phyloP scores from a whole-genome alignment of 2,888 invertebrate species.

The Standfussiana lucernea region DNA sequence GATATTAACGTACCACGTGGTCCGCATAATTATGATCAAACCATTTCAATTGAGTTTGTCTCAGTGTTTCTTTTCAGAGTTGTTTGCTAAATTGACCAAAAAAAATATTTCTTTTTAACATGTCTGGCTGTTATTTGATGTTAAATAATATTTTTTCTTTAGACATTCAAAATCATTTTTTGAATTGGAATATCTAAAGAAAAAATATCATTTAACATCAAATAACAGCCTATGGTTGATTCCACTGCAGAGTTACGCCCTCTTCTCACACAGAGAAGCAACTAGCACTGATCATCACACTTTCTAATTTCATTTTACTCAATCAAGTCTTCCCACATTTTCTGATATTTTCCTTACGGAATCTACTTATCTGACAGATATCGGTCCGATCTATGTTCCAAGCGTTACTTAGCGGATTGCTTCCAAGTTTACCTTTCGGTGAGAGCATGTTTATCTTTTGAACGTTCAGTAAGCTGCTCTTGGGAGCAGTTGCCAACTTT shows the following conservation, averaged over 20 bases:
- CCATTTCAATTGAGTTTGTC: neutral
- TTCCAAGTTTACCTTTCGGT: constrained; percentile 49
- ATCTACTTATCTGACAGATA: constrained; percentile 32
- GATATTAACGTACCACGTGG: neutral
- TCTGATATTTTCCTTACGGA: constrained; percentile 29
- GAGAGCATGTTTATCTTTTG: constrained; percentile 55
- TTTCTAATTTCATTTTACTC: neutral
- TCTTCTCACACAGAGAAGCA: neutral
- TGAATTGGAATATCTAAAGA: too few relatives aligned
- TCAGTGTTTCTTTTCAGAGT: neutral
- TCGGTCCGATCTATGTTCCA: constrained; percentile 44
- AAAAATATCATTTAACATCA: neutral
- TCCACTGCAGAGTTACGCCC: neutral
- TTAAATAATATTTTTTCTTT: too few relatives aligned
- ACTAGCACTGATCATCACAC: neutral
- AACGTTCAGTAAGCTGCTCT: constrained; percentile 46
- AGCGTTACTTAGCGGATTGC: constrained; percentile 63
- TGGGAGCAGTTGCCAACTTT: constrained; percentile 32
- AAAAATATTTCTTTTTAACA: too few relatives aligned
- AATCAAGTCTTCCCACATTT: constrained; percentile 24
- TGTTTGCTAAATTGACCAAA: neutral
- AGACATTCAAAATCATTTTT: too few relatives aligned
- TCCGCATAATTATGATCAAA: neutral
- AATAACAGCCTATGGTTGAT: too few relatives aligned
- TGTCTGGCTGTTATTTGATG: too few relatives aligned